Conservation (phyloP, 2,888 invertebrate genomes). For the Sarcophaga subvicina region DNA sequence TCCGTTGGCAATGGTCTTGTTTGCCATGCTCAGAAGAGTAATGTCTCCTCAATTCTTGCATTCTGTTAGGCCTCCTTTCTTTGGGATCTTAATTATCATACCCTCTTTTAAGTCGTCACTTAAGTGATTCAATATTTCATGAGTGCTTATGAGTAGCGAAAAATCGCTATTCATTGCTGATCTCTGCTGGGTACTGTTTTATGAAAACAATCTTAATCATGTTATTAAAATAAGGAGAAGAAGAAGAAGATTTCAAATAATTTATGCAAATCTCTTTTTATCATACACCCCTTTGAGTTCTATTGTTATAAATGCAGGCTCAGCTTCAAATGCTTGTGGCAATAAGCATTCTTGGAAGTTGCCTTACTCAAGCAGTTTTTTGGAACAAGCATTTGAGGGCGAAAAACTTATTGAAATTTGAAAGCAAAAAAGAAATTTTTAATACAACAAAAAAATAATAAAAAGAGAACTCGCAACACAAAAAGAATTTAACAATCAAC, state of each 20-base stretch:
- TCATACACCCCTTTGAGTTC: no score
- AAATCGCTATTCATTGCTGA: no score
- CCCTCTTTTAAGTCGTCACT: no score
- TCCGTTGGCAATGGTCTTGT: no score
- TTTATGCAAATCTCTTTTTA: constrained; percentile 44
- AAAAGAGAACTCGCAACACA: neutral
- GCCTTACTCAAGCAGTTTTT: neutral
- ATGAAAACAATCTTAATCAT: constrained; percentile 10
- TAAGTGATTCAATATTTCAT: no score
- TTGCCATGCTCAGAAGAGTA: no score
- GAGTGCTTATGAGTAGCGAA: no score
- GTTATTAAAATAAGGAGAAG: constrained; percentile 13
- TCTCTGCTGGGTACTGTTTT: neutral
- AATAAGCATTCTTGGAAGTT: constrained; percentile 50
- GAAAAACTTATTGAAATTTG: neutral
- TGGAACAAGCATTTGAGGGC: neutral
- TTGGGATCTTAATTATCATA: no score
- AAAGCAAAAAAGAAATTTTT: neutral
- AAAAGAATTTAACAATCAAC: constrained; percentile 43
- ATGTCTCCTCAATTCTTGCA: no score
- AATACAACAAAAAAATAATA: neutral
- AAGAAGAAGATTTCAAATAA: constrained; percentile 4
- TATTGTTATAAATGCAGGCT: no score
- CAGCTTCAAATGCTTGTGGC: constrained; percentile 31
- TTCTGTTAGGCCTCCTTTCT: no score